Base-by-base conservation (phyloP, 1,140 invertebrate genomes). In the Triops cancriformis region DNA sequence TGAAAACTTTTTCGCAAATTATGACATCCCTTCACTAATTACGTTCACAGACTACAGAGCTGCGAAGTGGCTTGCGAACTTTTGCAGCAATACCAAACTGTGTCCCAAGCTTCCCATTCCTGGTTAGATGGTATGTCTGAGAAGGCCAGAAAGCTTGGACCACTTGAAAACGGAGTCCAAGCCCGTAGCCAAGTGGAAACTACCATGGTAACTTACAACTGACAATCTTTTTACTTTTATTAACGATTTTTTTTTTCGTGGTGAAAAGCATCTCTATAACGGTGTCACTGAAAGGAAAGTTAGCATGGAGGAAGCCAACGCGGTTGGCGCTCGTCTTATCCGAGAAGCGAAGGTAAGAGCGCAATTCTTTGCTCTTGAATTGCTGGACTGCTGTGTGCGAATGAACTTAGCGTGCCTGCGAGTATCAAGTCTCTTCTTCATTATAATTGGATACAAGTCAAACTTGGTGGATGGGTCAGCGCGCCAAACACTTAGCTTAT, bases 281-380 rank as follows among this genome's bases (percentile, higher is more conserved):
- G 91, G 89, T 83, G 91, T 97, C 79, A 91, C 94, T 82, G 95
- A 98, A 85, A 90, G 93, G 82, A 94, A 93, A 80, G 91, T 93
- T 81, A 92, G 93, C 83, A 96, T 99, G 82, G 97, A 99, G 87
- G 91, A 94, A 83, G 94, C 98, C 82, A 98, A 98, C 86, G 88
- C 93, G 80, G 93, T 94, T 83, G 97, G 97, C 81, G 96, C 95
- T 83, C 90, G 95, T 84, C 94, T 95, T 85, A 97, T 99, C 82
- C 89, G 96, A 80, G 97, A 99, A 88, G 96, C 96, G 80, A 98
- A 98, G 95, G 96, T 98, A 94, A 90, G 84, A 80, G 41, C 28
- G 26, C 78, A 79, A 12, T 43, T 76, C 73, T 74, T 37, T 73
- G 51, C 14, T 23, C 37, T 51, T 42, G 42, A 7, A 73, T 26